Conservation (phyloP, 2,888 invertebrate genomes). For the Thymelicus lineola region DNA sequence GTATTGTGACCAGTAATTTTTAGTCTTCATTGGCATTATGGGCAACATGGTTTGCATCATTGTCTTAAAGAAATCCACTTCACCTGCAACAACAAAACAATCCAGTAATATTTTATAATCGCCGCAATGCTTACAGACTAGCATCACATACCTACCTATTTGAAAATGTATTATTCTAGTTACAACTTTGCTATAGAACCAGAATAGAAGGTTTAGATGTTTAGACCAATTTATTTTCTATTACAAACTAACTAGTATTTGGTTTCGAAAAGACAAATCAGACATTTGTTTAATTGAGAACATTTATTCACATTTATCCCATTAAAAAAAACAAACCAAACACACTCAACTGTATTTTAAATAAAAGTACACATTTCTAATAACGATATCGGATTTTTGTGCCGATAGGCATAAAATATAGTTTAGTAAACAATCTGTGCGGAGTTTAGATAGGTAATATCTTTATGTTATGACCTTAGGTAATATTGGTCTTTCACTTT, state of each 20-base stretch:
- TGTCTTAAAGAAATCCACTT: constrained; percentile 80
- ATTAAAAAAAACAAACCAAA: constrained; percentile 79
- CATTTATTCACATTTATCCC: constrained; percentile 83
- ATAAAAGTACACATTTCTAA: constrained; percentile 59
- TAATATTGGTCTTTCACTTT: background rate
- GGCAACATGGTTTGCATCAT: constrained; percentile 81
- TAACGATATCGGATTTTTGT: constrained; percentile 62
- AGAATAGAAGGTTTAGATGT: background rate
- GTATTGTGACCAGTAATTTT: constrained; percentile 80
- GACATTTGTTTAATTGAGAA: constrained; percentile 68
- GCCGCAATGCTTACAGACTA: constrained; percentile 35
- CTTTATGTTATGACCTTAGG: background rate
- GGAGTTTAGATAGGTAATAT: background rate
- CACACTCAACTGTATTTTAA: constrained; percentile 74
- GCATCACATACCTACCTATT: constrained; percentile 21
- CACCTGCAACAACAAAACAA: constrained; percentile 79
- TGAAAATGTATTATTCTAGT: background rate
- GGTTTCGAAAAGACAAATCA: constrained; percentile 52
- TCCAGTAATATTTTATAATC: constrained; percentile 36
- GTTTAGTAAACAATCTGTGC: background rate
- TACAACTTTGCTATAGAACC: background rate
- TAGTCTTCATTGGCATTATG: constrained; percentile 79
- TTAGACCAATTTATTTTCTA: background rate
- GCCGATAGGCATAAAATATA: constrained; percentile 50
- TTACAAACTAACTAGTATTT: background rate